Evolutionary conservation across 2,797 vertebrate species (phyloP).

Genomic region (Sarcophilus harrisii): DNA sequence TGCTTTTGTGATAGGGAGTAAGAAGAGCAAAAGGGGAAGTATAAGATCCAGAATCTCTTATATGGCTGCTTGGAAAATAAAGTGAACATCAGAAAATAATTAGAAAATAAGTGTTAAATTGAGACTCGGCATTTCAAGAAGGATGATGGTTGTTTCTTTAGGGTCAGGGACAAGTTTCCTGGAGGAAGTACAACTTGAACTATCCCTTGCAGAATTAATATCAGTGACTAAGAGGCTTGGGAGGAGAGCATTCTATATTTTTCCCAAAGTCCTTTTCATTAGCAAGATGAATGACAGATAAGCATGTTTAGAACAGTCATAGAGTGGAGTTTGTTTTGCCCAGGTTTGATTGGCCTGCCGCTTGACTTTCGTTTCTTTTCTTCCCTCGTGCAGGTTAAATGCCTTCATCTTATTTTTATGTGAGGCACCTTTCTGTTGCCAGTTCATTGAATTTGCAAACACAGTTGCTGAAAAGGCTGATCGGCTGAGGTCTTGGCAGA

Average conservation of each 20-base stretch:
- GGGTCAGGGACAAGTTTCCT: background rate
- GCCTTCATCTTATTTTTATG: slow-evolving; percentile 95
- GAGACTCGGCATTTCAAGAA: background rate
- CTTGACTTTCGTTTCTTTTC: background rate
- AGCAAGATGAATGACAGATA: background rate
- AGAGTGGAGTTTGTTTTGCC: background rate
- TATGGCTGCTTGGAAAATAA: background rate
- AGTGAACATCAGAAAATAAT: too few relatives aligned
- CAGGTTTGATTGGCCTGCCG: background rate
- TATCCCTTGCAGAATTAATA: too few relatives aligned
- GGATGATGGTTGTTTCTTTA: rapidly evolving
- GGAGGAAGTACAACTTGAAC: background rate
- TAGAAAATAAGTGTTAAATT: too few relatives aligned
- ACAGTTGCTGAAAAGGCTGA: slow-evolving; percentile 89
- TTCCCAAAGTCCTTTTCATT: background rate
- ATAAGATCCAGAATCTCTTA: background rate
- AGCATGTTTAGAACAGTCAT: background rate
- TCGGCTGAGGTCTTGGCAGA: slow-evolving; percentile 95
- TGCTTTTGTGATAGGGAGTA: background rate
- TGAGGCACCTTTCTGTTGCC: slow-evolving; percentile 98
- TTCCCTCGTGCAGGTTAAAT: slow-evolving; percentile 89
- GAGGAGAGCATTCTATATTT: background rate
- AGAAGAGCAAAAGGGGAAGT: background rate
- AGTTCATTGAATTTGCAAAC: slow-evolving; percentile 97
- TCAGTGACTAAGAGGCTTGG: background rate